Conservation (phyloP, 2,113 vertebrate genomes). For the Boleophthalmus pectinirostris region DNA sequence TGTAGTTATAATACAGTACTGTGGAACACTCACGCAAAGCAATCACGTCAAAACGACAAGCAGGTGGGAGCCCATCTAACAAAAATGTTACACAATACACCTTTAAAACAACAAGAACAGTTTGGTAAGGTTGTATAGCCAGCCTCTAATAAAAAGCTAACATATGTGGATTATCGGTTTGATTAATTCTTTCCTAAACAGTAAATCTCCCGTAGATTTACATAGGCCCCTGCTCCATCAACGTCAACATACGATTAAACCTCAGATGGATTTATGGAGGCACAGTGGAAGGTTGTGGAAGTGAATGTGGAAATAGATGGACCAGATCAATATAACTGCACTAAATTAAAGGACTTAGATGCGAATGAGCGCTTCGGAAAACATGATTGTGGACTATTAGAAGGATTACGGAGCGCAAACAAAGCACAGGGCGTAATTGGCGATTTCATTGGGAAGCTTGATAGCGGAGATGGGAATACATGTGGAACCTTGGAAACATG, state of each 20-base stretch:
- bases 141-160: not conserved
- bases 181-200: not conserved
- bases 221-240: not conserved
- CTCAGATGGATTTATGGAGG: slow-evolving; percentile 19
- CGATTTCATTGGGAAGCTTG: slow-evolving; percentile 49
- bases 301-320: not conserved
- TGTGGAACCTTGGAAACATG: slow-evolving; percentile 30
- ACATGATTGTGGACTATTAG: slow-evolving; percentile 49
- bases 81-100: too few species aligned
- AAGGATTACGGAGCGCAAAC: slow-evolving; percentile 34
- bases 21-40: not conserved
- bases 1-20: not conserved
- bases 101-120: not conserved
- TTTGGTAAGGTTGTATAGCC: not conserved
- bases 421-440: slow-evolving; percentile 30
- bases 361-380: slow-evolving; percentile 23
- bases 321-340: slow-evolving; percentile 15
- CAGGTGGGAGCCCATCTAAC: too few species aligned
- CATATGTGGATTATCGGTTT: not conserved
- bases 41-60: too few species aligned
- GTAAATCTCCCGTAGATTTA: not conserved
- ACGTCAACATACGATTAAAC: slow-evolving; percentile 36
- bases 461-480: slow-evolving; percentile 42
- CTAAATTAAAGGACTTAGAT: slow-evolving; percentile 34
- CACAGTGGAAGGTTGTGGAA: not conserved